phyloP scores from a whole-genome alignment of 2,113 vertebrate genomes.

The Erpornis zantholeuca region DNA sequence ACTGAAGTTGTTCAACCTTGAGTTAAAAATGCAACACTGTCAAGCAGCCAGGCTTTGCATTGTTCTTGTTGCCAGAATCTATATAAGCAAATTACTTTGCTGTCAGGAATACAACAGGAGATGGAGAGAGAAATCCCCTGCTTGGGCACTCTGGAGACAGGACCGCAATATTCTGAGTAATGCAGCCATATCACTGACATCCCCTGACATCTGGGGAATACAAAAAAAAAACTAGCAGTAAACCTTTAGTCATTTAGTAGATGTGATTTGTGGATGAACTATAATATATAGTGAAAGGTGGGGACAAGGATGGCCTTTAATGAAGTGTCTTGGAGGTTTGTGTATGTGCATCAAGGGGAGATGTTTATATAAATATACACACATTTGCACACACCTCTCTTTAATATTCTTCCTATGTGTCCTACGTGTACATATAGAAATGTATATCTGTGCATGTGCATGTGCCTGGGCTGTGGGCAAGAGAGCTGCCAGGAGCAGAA shows the following conservation, averaged over 20 bases:
- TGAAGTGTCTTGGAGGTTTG: not conserved
- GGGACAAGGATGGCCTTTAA: constrained; percentile 5
- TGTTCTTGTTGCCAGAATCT: constrained; percentile 45
- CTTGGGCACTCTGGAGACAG: not conserved
- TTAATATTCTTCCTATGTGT: not conserved
- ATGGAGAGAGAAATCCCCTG: constrained; percentile 32
- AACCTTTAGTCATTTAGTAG: constrained; percentile 17
- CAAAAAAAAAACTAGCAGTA: not conserved
- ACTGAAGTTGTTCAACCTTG: not conserved
- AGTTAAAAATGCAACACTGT: constrained; percentile 36
- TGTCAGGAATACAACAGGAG: constrained; percentile 43
- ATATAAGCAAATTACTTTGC: constrained; percentile 56
- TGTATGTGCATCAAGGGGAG: not conserved
- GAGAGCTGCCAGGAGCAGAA: constrained; percentile 5
- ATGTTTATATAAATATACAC: not conserved
- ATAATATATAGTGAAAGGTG: constrained; percentile 25
- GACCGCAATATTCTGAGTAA: constrained; percentile 8
- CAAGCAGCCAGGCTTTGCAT: not conserved
- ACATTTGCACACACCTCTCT: not conserved
- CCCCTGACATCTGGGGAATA: constrained; percentile 20
- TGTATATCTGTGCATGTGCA: not conserved
- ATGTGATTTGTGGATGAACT: constrained; percentile 35
- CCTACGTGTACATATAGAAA: not conserved
- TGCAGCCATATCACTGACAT: constrained; percentile 36
- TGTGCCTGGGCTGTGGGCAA: not conserved